Percentiles rank a stretch among this genome's conserved stretches.
Conservation (phyloP, 2,888 invertebrate species). For the Sthenelais limicola region DNA sequence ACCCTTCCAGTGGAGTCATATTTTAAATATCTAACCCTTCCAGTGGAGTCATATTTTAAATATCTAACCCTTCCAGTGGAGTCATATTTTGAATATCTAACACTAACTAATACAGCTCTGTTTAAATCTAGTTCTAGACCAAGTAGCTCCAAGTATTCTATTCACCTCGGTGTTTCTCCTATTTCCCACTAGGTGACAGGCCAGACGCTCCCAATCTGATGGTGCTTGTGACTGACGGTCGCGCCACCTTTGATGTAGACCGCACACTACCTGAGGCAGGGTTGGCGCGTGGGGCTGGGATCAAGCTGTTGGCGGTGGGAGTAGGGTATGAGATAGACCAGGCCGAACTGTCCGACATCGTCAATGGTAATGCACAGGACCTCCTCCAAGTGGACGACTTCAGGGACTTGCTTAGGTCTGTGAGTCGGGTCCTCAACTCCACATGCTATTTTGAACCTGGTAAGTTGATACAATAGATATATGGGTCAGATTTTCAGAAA, state of each 20-base stretch:
- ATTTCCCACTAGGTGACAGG: slow-evolving; percentile 7
- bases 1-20: too few relatives aligned
- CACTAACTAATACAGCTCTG: too few relatives aligned
- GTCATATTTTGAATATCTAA: too few relatives aligned
- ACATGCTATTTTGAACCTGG: slow-evolving; percentile 1
- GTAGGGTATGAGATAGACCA: slow-evolving; percentile 11
- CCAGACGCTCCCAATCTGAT: neutral
- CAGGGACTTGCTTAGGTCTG: neutral
- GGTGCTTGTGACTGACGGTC: slow-evolving; percentile 23
- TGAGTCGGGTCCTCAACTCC: neutral
- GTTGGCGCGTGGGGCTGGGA: neutral
- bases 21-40: too few relatives aligned
- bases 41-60: too few relatives aligned
- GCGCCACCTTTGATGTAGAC: slow-evolving; percentile 1
- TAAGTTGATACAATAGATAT: neutral
- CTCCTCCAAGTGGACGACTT: slow-evolving; percentile 15
- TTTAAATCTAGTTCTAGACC: too few relatives aligned
- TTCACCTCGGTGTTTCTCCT: neutral
- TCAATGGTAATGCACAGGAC: neutral
- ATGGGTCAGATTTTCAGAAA: too few relatives aligned
- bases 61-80: too few relatives aligned
- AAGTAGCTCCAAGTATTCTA: too few relatives aligned
- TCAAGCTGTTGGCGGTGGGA: slow-evolving; percentile 6
- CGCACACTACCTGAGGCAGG: slow-evolving; percentile 7
- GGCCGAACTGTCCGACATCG: neutral